These are phyloP conservation scores for Morpho deidamia DNA, from an alignment of 2,888 invertebrate species.

Conservation along the genomic window DNA sequence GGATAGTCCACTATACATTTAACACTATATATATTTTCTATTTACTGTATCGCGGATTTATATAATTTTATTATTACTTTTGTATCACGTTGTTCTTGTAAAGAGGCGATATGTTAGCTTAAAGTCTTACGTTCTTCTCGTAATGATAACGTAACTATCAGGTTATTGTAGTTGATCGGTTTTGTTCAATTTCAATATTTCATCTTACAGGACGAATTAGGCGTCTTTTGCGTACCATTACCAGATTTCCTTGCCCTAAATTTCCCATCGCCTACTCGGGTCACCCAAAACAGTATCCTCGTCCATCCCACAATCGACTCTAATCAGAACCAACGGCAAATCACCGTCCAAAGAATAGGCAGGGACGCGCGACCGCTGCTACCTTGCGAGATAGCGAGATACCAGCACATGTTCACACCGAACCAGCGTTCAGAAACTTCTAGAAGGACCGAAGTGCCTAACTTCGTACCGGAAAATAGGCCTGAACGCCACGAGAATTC, in stretches of 20 bases:
- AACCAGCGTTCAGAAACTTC: constrained; percentile 32
- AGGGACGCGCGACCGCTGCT: constrained; percentile 75
- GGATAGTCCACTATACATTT: too few species aligned
- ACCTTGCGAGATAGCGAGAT: constrained; percentile 67
- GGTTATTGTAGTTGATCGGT: too few species aligned
- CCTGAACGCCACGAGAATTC: constrained; percentile 45
- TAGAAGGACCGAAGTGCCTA: constrained; percentile 36
- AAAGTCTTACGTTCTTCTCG: too few species aligned
- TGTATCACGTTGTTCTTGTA: too few species aligned
- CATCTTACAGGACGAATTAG: constrained; percentile 59
- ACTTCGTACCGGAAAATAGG: constrained; percentile 42
- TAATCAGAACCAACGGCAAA: constrained; percentile 53
- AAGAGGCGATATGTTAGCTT: too few species aligned
- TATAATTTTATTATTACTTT: too few species aligned
- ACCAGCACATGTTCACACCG: constrained; percentile 63
- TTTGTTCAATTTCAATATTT: too few species aligned
- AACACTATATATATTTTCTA: too few species aligned
- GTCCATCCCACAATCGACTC: constrained; percentile 40
- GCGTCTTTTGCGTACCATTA: constrained; percentile 63
- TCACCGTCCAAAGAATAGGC: constrained; percentile 77
- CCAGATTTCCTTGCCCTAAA: constrained; percentile 61
- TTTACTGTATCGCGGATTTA: too few species aligned
- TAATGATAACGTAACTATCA: too few species aligned
- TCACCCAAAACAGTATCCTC: constrained; percentile 38
- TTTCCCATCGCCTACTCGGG: constrained; percentile 43